A percentile compares a stretch with the other conserved stretches of the same genome.
Conservation (phyloP, 2,888 invertebrate genomes). For the Cheilosia scutellata region DNA sequence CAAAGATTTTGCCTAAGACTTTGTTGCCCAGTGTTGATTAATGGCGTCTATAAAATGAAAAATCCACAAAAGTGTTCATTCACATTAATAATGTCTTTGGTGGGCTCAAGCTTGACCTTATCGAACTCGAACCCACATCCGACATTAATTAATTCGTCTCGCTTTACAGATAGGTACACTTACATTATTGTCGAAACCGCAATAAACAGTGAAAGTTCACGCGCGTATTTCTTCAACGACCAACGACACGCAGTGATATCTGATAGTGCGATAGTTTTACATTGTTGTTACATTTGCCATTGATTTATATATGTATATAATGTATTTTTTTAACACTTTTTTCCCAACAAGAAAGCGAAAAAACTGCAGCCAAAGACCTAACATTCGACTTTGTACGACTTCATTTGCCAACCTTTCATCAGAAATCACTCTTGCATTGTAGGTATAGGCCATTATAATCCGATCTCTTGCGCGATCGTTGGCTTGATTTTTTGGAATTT, state of each 20-base stretch:
- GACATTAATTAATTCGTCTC: slow-evolving; percentile 19
- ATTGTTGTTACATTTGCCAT: slow-evolving; percentile 4
- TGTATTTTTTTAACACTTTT: neutral
- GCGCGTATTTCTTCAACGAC: neutral
- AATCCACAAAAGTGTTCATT: neutral
- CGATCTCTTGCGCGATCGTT: slow-evolving; percentile 29
- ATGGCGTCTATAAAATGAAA: neutral
- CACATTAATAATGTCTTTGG: slow-evolving; percentile 1
- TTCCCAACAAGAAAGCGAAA: slow-evolving; percentile 27
- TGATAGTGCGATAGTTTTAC: slow-evolving; percentile 6
- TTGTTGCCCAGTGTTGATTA: neutral
- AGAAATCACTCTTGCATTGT: slow-evolving; percentile 12
- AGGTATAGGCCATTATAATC: neutral
- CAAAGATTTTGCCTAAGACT: neutral
- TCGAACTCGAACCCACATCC: neutral
- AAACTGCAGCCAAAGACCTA: slow-evolving; percentile 27
- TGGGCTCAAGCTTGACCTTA: slow-evolving; percentile 12
- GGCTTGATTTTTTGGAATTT: slow-evolving; percentile 36
- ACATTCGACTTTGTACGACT: slow-evolving; percentile 29
- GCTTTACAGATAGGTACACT: slow-evolving; percentile 6
- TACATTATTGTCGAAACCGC: slow-evolving; percentile 19
- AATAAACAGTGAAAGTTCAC: slow-evolving; percentile 46
- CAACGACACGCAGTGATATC: slow-evolving; percentile 2
- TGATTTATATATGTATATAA: neutral
- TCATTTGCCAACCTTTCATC: slow-evolving; percentile 19